Evolutionary conservation across 2,113 vertebrate genomes (phyloP), one percentile per base, ranked within the genome.

Genomic region (Ceyx melanurus): DNA sequence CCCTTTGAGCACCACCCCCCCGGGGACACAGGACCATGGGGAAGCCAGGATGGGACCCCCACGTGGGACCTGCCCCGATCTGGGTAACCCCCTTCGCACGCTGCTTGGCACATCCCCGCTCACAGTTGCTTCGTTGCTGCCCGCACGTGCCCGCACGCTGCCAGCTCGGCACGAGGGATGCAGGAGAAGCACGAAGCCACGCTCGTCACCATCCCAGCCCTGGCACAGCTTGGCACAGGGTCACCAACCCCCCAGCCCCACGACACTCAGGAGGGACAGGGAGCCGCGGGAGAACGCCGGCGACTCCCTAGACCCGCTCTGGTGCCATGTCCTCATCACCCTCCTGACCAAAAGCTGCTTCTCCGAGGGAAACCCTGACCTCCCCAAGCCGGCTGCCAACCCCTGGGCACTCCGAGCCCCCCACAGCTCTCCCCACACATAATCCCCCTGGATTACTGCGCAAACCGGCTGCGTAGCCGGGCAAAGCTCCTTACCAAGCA

Each of bases 401-500:
- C 28, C 33, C 42, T 7, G n/a, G 64, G 80, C 1, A 9, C 66
- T 23, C 66, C 3, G 5, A 50, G 31, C n/a, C 42, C 78, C 79
- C 83, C 79, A 18, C 43, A 18, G 51, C 75, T 87, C 81, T 66
- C 71, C 73, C 92, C 66, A 67, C 0, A 1, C 2, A 2, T 91
- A 80, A 92, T 82, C 82, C 54, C 78, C 66, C 8, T 0, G 89
- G 84, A 92, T 96, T 84, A 90, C 53, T 0, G 14, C 1, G 50
- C 60, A 11, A 70, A 62, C 7, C 1, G 88, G 48, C 46, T 21
- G 80, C 3, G 14, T 28, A 13, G 72, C 66, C 29, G 8, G 86
- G 50, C 51, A 94, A 94, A 94, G 86, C 88, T 89, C 90, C 95
- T 94, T 85, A 86, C 74, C 87, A 82, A 82, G 82, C 86, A 11